Conservation (phyloP, 92 coral and sea anemone genomes). For the Chrysogorgia sp. region DNA sequence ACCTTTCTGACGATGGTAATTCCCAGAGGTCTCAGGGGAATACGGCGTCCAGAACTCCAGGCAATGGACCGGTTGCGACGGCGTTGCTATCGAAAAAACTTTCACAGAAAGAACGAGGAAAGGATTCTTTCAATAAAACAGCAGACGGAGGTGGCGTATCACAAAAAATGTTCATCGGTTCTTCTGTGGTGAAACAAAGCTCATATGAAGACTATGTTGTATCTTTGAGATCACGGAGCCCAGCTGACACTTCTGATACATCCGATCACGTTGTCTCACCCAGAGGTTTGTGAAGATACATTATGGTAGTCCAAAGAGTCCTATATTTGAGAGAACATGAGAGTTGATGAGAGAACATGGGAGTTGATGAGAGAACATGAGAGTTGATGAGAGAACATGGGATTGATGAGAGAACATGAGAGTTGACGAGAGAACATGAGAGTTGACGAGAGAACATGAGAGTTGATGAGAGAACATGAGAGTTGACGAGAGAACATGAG, state of each 20-base stretch:
- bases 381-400: no score
- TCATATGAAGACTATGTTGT: not conserved
- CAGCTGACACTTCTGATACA: not conserved
- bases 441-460: no score
- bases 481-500: no score
- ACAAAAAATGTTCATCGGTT: not conserved
- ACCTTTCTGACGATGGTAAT: conserved; percentile 23
- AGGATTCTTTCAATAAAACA: not conserved
- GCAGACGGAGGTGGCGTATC: no score
- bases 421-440: no score
- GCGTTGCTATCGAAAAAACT: no score
- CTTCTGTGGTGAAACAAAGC: not conserved
- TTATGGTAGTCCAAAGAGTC: no score
- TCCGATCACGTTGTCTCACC: not conserved
- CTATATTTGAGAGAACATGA: no score
- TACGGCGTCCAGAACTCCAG: not conserved
- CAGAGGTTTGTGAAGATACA: not conserved
- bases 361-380: no score
- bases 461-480: no score
- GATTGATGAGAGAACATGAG: no score
- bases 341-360: no score
- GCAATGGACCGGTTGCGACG: not conserved
- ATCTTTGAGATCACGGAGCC: not conserved
- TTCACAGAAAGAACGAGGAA: not conserved
- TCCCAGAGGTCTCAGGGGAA: not conserved